A percentile compares a stretch with the other conserved stretches of the same genome.
These are phyloP conservation scores for Synergus umbraculus DNA, from an alignment of 2,888 invertebrate genomes.

Conservation along the genomic window DNA sequence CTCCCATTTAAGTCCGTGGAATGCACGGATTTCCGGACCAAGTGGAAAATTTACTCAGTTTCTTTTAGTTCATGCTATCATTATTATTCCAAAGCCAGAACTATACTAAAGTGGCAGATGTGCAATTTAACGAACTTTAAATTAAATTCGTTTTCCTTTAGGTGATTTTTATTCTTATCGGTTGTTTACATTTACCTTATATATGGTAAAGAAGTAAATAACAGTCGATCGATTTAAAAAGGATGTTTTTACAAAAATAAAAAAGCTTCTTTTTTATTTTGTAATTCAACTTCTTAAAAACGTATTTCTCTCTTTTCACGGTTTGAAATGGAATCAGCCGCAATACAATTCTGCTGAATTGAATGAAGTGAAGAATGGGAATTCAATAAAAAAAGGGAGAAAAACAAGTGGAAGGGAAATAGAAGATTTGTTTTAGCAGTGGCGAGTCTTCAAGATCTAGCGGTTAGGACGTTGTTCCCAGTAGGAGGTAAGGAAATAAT, in stretches of 20 bases:
- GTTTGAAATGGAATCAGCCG: background rate
- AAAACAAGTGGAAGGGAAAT: slow-evolving; percentile 39
- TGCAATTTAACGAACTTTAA: background rate
- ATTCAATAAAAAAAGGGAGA: slow-evolving; percentile 33
- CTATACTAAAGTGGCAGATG: background rate
- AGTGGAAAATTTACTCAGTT: slow-evolving; percentile 37
- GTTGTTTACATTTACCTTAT: too few relatives aligned
- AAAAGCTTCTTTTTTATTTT: background rate
- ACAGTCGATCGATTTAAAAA: background rate
- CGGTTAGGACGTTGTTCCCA: slow-evolving; percentile 20
- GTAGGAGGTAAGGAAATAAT: slow-evolving; percentile 27
- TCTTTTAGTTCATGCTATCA: slow-evolving; percentile 29
- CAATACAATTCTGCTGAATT: slow-evolving; percentile 18
- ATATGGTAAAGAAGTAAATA: background rate
- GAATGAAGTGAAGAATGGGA: slow-evolving; percentile 6
- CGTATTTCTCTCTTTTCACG: background rate
- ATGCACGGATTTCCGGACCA: slow-evolving; percentile 38
- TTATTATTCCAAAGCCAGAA: slow-evolving; percentile 10
- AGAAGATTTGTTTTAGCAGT: slow-evolving; percentile 50
- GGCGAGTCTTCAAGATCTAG: slow-evolving; percentile 41
- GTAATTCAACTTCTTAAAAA: background rate
- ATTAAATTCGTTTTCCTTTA: background rate
- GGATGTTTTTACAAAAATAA: too few relatives aligned
- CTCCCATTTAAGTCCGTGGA: slow-evolving; percentile 35
- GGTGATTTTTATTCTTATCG: too few relatives aligned